These are phyloP conservation scores for Craterocephalus amniculus DNA, from an alignment of 2,797 vertebrate species.

Conservation along the genomic window DNA sequence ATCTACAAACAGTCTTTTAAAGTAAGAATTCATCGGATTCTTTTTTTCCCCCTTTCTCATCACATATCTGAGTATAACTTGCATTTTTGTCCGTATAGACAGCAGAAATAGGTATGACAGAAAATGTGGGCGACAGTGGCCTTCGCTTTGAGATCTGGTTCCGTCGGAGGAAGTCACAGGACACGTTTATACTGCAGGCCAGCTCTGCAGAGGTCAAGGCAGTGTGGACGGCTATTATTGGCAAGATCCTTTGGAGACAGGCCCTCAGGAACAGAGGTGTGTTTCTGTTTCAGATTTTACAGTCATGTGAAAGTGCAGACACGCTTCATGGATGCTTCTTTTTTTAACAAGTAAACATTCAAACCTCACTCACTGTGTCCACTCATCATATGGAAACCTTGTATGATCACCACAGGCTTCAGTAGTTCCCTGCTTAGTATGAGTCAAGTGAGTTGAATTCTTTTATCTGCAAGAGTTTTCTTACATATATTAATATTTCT, in stretches of 20 bases:
- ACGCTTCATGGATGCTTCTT: not conserved
- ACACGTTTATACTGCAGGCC: conserved; percentile 88
- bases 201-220: conserved; percentile 84
- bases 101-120: conserved; percentile 90
- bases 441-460: not conserved
- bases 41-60: not conserved
- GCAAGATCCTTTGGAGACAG: conserved; percentile 89
- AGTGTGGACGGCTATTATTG: conserved; percentile 85
- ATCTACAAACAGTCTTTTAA: conserved; percentile 91
- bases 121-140: conserved; percentile 88
- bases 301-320: not conserved
- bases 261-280: conserved; percentile 88
- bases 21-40: conserved; percentile 65
- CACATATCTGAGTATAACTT: not conserved
- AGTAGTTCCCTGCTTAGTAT: not conserved
- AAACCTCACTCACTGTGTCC: not conserved
- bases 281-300: conserved; percentile 2
- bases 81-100: conserved; percentile 70
- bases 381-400: not conserved
- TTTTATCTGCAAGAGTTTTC: not conserved
- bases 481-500: not conserved
- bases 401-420: not conserved
- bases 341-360: not conserved
- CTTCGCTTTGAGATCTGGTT: conserved; percentile 91
- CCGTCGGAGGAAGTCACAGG: conserved; percentile 87